Evolutionary conservation across 1,140 invertebrate genomes (phyloP), one percentile per base, ranked within the genome.

Genomic region (Eriocheir sinensis): DNA sequence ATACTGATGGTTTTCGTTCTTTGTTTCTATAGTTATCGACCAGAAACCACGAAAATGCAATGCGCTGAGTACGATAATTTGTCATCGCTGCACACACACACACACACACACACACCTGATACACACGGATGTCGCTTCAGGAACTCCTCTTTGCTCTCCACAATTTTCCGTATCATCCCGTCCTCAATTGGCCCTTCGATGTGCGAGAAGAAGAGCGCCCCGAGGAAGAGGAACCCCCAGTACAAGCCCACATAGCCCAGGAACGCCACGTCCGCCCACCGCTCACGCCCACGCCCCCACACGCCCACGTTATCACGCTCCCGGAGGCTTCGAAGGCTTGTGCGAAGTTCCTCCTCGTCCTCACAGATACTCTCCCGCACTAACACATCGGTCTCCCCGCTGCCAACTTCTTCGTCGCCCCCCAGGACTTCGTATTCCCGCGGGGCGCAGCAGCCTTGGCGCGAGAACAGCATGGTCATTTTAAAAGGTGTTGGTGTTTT

Each of bases 181-280:
- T 91, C 27, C 44, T 94, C 86, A 6, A 94, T n/a, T 79, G 93
- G 93, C 3, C 89, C 93, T 30, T 94, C 93, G 8, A 94, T 94
- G 21, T 60, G 72, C 2, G 89, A 53, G 80, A 94, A 94, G 79
- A 94, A 89, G 15, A 32, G 27, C 12, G 93, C 93, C 0, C 93
- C 93, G 12, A 91, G 3, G 89, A 94, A 94, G 15, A 94, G 80
- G 80, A 85, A 94, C 17, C 60, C 40, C 93, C 93, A 94, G 89
- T 91, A 94, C 4, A 91, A 41, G 4, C 34, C n/a, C 34, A 94
- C 12, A 36, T 94, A 94, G 2, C 83, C 21, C 1, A 4, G 40
- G 0, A 91, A 21, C n/a, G 91, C n/a, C 2, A 94, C 6, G 27
- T 94, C 89, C 2, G 89, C 3, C 40, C 40, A 48, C 88, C 44